Percentiles rank a stretch among this genome's conserved stretches.
These are phyloP conservation scores for Phyllotreta cruciferae DNA, from an alignment of 2,888 invertebrate genomes.

Conservation along the genomic window DNA sequence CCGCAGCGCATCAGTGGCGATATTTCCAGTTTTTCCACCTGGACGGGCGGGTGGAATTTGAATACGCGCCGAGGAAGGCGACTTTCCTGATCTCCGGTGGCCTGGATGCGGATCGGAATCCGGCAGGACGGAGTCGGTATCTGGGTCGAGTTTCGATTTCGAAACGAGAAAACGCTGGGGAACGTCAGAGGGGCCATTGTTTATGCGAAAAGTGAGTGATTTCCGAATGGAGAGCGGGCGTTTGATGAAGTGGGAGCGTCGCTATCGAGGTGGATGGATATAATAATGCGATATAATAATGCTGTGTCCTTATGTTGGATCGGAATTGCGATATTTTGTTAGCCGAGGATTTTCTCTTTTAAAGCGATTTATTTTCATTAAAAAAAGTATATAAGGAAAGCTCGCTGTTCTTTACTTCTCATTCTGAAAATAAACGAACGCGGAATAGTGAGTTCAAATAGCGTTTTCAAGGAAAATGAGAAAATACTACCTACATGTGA, in stretches of 20 bases:
- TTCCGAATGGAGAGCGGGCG: slow-evolving; percentile 16
- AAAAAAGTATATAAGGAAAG: no score
- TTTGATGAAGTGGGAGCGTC: slow-evolving; percentile 11
- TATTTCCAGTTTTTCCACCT: slow-evolving; percentile 17
- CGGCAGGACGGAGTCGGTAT: slow-evolving; percentile 10
- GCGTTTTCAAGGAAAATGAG: no score
- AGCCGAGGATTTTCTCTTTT: no score
- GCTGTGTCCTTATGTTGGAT: no score
- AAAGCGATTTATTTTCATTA: no score
- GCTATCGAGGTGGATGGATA: no score
- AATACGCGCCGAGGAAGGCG: slow-evolving; percentile 18
- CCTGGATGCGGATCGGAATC: slow-evolving; percentile 9
- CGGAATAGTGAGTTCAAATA: no score
- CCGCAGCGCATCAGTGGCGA: not conserved
- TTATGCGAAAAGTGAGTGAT: slow-evolving; percentile 25
- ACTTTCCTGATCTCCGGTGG: slow-evolving; percentile 10
- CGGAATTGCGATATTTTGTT: no score
- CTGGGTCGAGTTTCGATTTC: slow-evolving; percentile 25
- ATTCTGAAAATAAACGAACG: no score
- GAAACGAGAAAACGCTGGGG: slow-evolving; percentile 21
- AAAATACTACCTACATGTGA: no score
- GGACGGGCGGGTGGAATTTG: slow-evolving; percentile 9
- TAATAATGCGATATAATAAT: no score
- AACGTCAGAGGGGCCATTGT: slow-evolving; percentile 23
- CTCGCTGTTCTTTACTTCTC: no score